phyloP scores from a whole-genome alignment of 2,888 invertebrate genomes.

The Xylota sylvarum region DNA sequence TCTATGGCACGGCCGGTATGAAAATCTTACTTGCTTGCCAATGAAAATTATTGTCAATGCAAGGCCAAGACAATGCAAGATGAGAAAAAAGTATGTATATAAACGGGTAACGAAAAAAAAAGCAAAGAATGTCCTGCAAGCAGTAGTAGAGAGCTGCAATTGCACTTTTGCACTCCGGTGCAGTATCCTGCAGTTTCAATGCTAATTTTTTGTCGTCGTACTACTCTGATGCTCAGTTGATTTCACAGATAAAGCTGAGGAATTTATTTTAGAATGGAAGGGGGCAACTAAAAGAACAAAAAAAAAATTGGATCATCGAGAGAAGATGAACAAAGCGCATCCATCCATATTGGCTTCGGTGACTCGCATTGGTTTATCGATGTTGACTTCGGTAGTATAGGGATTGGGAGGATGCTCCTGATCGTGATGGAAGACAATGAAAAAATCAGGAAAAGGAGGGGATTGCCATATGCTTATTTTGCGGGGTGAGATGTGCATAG shows the following conservation, averaged over 20 bases:
- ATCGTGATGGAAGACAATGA: constrained; percentile 65
- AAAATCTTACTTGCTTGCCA: constrained; percentile 68
- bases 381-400: constrained; percentile 9
- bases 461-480: constrained; percentile 15
- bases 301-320: constrained; percentile 66
- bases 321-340: constrained; percentile 64
- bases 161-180: constrained; percentile 73
- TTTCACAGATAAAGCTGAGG: constrained; percentile 69
- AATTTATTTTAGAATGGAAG: constrained; percentile 46
- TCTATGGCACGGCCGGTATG: constrained; percentile 53
- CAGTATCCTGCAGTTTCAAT: constrained; percentile 73
- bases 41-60: constrained; percentile 78
- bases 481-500: constrained; percentile 4
- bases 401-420: constrained; percentile 9
- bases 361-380: constrained; percentile 46
- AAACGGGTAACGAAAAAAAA: not conserved
- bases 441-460: constrained; percentile 43
- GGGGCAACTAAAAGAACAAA: not conserved
- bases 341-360: constrained; percentile 52
- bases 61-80: constrained; percentile 76
- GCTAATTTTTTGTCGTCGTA: constrained; percentile 74
- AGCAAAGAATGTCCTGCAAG: constrained; percentile 66
- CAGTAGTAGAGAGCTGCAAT: constrained; percentile 49
- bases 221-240: constrained; percentile 59
- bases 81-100: too few relatives aligned